phyloP scores from a whole-genome alignment of 2,797 vertebrate genomes.

The Anas bernieri region DNA sequence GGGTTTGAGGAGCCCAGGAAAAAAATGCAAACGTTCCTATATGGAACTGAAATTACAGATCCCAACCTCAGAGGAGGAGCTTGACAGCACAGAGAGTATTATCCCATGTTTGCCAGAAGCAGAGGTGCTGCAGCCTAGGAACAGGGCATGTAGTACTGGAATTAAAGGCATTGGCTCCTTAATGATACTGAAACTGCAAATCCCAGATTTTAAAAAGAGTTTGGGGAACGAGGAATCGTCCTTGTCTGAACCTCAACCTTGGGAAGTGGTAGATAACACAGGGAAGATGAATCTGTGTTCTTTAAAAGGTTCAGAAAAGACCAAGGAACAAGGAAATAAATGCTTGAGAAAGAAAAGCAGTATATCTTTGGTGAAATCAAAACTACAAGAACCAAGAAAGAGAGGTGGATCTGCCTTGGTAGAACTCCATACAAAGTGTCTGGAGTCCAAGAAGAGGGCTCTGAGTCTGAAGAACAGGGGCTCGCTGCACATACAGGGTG shows the following conservation, averaged over 20 bases:
- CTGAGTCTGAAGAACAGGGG: background rate
- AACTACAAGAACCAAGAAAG: background rate
- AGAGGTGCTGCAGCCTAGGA: background rate
- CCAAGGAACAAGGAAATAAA: background rate
- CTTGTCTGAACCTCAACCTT: background rate
- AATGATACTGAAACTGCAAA: background rate
- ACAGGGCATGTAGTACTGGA: background rate
- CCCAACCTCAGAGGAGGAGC: background rate
- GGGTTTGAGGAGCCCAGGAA: background rate
- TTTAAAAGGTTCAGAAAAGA: background rate
- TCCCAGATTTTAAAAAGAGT: background rate
- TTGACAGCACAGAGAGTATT: background rate
- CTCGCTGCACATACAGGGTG: background rate
- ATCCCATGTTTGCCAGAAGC: background rate
- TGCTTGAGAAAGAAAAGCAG: background rate
- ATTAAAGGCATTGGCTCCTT: background rate
- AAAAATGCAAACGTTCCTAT: background rate
- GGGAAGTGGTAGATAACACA: background rate
- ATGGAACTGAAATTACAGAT: background rate
- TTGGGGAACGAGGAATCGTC: background rate
- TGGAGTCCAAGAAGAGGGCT: background rate
- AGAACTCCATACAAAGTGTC: background rate
- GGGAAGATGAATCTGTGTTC: background rate
- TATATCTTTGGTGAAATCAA: background rate
- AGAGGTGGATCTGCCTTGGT: background rate